These are phyloP conservation scores for Rhyacophila brunnea DNA, from an alignment of 1,140 invertebrate species.

Conservation along the genomic window DNA sequence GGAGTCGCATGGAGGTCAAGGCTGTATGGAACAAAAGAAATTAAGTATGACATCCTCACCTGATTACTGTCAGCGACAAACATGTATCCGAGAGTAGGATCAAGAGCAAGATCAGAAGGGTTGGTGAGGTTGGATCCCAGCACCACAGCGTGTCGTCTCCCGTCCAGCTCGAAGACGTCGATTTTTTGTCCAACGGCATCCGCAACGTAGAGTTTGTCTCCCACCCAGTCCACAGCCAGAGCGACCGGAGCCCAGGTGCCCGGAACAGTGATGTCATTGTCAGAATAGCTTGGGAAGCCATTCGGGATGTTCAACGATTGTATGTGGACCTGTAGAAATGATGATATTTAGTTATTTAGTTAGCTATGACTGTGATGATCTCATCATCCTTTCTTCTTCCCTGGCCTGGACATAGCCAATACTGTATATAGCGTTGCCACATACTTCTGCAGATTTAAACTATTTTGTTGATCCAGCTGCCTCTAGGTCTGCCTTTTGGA, in stretches of 20 bases:
- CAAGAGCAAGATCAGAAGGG: conserved; percentile 87
- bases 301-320: conserved; percentile 55
- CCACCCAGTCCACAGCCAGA: conserved; percentile 95
- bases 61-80: conserved; percentile 93
- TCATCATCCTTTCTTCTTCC: no score
- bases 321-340: conserved; percentile 61
- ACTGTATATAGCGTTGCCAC: no score
- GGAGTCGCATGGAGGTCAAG: no score
- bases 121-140: conserved; percentile 88
- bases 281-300: conserved; percentile 46
- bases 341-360: no score
- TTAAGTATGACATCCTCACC: conserved; percentile 41
- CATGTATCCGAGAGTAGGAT: conserved; percentile 87
- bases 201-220: conserved; percentile 92
- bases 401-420: no score
- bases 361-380: no score
- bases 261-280: conserved; percentile 69
- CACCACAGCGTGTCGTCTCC: conserved; percentile 82
- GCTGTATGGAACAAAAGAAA: no score
- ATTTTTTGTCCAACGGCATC: conserved; percentile 91
- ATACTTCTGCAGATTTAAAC: no score
- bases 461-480: no score
- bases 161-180: conserved; percentile 88
- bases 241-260: conserved; percentile 86
- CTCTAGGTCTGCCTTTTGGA: no score